Evolutionary conservation across 2,888 invertebrate species (phyloP), one percentile per base, ranked within the genome.

Genomic region (Smittia sp.): DNA sequence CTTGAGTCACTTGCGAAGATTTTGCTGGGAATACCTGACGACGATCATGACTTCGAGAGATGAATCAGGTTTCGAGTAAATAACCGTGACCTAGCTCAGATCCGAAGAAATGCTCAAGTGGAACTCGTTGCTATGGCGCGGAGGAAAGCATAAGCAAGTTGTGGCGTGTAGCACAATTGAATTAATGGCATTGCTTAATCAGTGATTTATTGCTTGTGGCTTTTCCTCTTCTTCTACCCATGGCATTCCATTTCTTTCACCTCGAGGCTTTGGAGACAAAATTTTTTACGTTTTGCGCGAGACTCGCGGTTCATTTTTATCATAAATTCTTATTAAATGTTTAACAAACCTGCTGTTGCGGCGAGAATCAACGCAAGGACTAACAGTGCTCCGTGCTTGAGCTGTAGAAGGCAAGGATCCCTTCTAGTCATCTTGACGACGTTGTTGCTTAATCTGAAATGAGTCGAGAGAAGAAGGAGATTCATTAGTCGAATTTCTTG

Each of bases 341-440:
- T 27, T 13, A 15, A 69, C 72, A 38, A 58, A 72, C 72, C 72
- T 72, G 72, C 72, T 72, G 58, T 58, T 38, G 54, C 62, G 18
- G 72, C 72, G 24, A 72, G 38, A 22, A 62, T 72, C 39, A 72
- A 72, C 54, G 72, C 15, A 62, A 72, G 20, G 22, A 72, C 72
- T 72, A 72, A 54, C 72, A 72, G 72, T 62, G 72, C 73, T 65
- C 73, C 73, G 20, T 73, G 65, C 27, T 41, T 65, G 65, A 65
- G 73, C 73, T 46, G 38, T 73, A 73, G 73, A 73, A 73, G 73
- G 73, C 73, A 25, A 20, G 73, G 65, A 65, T 73, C 32, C 73
- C 73, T 73, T 65, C 73, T 73, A 63, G 41, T 65, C 73, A 73
- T 73, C 20, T 25, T 65, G 46, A 15, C n/a, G 20, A 22, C 58